Evolutionary conservation across 2,888 invertebrate species (phyloP), one percentile per base, ranked within the genome.

Genomic region (Idaea straminata): DNA sequence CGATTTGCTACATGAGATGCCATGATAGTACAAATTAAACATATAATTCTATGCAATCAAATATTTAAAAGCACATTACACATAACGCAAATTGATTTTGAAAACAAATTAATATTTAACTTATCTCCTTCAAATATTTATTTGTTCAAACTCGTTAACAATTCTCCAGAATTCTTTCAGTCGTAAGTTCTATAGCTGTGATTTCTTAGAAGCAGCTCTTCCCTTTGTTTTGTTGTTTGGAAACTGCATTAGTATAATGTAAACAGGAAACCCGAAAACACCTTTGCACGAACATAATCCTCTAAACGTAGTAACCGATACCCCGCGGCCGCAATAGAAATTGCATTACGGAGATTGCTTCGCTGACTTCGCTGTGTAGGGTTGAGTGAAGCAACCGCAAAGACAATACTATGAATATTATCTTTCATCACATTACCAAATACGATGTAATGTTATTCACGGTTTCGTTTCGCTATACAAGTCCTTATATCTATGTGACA

Each of bases 381-480:
- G 47, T 47, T 47, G 47, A 47, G 76, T 84, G 78, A 77, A 68
- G 81, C 76, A 84, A 82, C 79, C 73, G 71, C 83, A 80, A 81
- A 82, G 81, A 85, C 83, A 85, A 83, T 85, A 47, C 47, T 47
- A 84, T 83, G 83, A 82, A 71, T 72, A 64, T 64, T 82, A 77
- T 78, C 78, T 84, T 87, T 86, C 85, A 81, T 83, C 83, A 84
- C 81, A 77, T 82, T 77, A 80, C 86, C 84, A 83, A 84, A 83
- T 85, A 79, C 70, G 80, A 75, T 75, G 76, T 84, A 85, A 85
- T 84, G 75, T 25, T 84, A 83, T 84, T 84, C 79, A 73, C 73
- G 66, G 72, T 76, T 74, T 76, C 47, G 66, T 71, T 67, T 70
- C 68, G 71, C 73, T 78, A 78, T 83, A 80, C 77, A 47, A 47